A percentile compares a stretch with the other conserved stretches of the same genome.
phyloP scores from a whole-genome alignment of 2,888 invertebrate genomes.

The Nomada ruficornis region DNA sequence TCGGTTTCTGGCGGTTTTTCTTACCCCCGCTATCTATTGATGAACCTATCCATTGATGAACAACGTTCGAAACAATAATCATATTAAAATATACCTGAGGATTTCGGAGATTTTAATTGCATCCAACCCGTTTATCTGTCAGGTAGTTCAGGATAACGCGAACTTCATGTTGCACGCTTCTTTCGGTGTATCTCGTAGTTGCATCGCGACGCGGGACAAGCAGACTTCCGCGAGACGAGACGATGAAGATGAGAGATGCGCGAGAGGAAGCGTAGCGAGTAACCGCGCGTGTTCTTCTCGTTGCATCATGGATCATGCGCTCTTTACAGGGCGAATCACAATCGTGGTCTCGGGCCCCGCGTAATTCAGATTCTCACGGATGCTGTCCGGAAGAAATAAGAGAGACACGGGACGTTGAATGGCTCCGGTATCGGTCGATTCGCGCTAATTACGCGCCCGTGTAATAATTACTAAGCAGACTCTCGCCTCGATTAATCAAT shows the following conservation, averaged over 20 bases:
- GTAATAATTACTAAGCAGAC: constrained; percentile 61
- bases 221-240: constrained; percentile 37
- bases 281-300: constrained; percentile 4
- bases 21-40: too few relatives aligned
- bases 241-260: constrained; percentile 49
- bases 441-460: constrained; percentile 73
- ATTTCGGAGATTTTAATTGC: background rate
- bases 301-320: constrained; percentile 16
- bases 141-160: constrained; percentile 15
- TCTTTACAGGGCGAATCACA: constrained; percentile 42
- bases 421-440: constrained; percentile 66
- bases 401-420: constrained; percentile 33
- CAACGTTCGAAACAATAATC: background rate
- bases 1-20: background rate
- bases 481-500: constrained; percentile 64
- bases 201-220: constrained; percentile 23
- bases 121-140: background rate
- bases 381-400: constrained; percentile 9
- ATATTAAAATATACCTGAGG: background rate
- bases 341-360: constrained; percentile 21
- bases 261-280: constrained; percentile 18
- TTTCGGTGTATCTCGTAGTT: background rate
- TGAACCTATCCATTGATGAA: background rate
- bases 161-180: constrained; percentile 9
- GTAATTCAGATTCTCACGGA: constrained; percentile 62